Conservation (phyloP, 1,140 invertebrate genomes). For the Drosophila subobscura region DNA sequence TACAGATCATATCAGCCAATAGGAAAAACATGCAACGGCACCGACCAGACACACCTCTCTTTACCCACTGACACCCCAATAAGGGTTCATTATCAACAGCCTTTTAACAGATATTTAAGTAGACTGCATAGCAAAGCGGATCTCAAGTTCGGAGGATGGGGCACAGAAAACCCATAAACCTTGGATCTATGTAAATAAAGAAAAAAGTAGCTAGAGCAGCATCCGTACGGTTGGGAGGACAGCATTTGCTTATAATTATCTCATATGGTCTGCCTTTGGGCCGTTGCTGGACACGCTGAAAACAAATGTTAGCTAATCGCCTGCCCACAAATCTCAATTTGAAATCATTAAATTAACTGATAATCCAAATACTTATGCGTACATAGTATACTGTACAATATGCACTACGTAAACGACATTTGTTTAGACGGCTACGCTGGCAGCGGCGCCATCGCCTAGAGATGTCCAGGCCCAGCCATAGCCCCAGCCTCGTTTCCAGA, state of each 20-base stretch:
- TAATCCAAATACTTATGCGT: slow-evolving; percentile 31
- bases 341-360: slow-evolving; percentile 59
- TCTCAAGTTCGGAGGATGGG: slow-evolving; percentile 11
- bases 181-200: slow-evolving; percentile 48
- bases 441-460: slow-evolving; percentile 34
- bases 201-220: slow-evolving; percentile 7
- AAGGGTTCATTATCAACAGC: no score
- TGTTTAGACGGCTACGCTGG: slow-evolving; percentile 27
- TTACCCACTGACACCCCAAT: no score
- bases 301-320: slow-evolving; percentile 76
- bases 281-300: slow-evolving; percentile 63
- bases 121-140: slow-evolving; percentile 19
- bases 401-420: slow-evolving; percentile 40
- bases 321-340: slow-evolving; percentile 64
- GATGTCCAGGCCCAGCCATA: no score
- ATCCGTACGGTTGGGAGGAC: slow-evolving; percentile 7
- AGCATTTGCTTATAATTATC: slow-evolving; percentile 60
- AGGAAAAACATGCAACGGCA: no score
- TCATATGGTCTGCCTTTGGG: slow-evolving; percentile 53
- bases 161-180: slow-evolving; percentile 61
- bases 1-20: no score
- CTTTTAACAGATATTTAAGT: slow-evolving; percentile 16
- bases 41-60: no score
- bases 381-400: slow-evolving; percentile 23
- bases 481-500: slow-evolving; percentile 13